phyloP scores from a whole-genome alignment of 2,797 vertebrate species.

The Dermochelys coriacea region DNA sequence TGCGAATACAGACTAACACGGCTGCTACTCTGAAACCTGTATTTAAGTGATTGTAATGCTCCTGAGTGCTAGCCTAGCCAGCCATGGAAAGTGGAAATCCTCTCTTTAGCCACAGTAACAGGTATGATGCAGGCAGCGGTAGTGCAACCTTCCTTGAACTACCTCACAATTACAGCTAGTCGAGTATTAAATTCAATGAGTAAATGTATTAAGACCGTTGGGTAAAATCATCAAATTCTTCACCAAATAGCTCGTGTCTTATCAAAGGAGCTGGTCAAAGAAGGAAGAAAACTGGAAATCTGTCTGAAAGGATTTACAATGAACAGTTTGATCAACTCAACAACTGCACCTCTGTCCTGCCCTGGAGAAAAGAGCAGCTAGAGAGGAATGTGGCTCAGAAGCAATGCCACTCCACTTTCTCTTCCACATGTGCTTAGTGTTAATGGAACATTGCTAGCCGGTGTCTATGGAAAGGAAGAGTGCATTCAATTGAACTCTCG shows the following conservation, averaged over 20 bases:
- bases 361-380: not conserved
- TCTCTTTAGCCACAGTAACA: not conserved
- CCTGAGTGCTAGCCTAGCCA: not conserved
- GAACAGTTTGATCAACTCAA: not conserved
- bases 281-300: not conserved
- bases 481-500: not conserved
- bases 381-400: not conserved
- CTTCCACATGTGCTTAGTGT: not conserved
- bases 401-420: not conserved
- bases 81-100: not conserved
- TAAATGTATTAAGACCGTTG: not conserved
- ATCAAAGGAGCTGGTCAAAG: slow-evolving; percentile 2
- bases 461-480: not conserved
- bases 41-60: not conserved
- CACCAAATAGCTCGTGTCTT: not conserved
- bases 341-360: not conserved
- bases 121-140: not conserved
- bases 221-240: not conserved
- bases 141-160: not conserved
- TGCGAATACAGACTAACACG: no score
- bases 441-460: not conserved
- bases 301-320: not conserved
- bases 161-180: not conserved
- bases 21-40: no score
- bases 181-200: not conserved